Conservation (phyloP, 2,113 vertebrate genomes). For the Nestor notabilis region DNA sequence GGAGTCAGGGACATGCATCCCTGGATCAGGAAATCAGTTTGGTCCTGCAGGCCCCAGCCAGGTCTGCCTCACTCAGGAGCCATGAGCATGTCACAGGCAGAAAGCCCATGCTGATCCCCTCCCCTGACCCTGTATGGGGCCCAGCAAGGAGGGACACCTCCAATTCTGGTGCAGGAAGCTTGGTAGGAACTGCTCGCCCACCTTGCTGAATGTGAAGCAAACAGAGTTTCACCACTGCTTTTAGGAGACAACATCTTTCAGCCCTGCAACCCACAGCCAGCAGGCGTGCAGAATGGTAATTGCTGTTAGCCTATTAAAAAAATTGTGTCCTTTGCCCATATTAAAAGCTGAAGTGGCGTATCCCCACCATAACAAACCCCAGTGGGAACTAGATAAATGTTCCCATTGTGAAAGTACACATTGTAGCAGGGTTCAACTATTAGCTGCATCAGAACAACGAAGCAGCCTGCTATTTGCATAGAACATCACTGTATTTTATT, state of each 20-base stretch:
- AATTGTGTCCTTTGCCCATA: not conserved
- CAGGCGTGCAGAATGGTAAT: not conserved
- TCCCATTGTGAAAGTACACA: conserved; percentile 5
- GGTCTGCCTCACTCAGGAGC: not conserved
- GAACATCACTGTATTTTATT: conserved; percentile 33
- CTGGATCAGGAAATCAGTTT: not conserved
- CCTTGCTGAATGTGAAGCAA: not conserved
- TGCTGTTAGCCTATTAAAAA: not conserved
- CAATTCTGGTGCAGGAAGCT: not conserved
- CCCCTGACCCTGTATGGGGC: not conserved
- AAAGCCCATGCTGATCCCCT: not conserved
- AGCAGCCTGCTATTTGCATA: conserved; percentile 56
- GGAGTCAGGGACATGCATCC: not conserved
- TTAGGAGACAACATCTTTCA: not conserved
- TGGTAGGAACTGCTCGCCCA: not conserved
- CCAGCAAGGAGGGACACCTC: not conserved
- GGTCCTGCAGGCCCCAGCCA: not conserved
- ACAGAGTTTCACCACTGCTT: not conserved
- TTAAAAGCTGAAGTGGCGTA: not conserved
- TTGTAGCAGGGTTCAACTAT: not conserved
- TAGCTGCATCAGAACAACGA: conserved; percentile 38
- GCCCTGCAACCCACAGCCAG: not conserved
- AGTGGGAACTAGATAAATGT: conserved; percentile 11
- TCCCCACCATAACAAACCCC: not conserved
- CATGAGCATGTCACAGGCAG: not conserved